These are phyloP conservation scores for Cryptocheilus praepositus DNA, from an alignment of 2,888 invertebrate species.

Conservation along the genomic window DNA sequence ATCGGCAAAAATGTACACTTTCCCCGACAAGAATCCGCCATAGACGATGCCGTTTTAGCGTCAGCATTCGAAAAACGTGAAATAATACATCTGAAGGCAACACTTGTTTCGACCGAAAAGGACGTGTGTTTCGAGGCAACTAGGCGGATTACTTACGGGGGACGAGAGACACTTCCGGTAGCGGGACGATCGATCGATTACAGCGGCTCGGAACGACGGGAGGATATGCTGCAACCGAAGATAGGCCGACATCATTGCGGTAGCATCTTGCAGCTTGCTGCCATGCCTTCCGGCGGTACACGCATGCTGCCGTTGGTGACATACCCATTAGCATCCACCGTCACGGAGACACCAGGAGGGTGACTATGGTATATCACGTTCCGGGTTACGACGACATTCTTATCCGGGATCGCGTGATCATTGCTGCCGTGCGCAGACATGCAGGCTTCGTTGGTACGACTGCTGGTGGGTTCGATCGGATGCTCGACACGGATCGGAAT, in stretches of 20 bases:
- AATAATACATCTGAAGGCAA: too few species aligned
- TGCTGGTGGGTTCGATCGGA: slow-evolving; percentile 54
- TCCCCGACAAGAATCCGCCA: too few species aligned
- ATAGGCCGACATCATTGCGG: slow-evolving; percentile 71
- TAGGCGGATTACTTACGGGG: slow-evolving; percentile 40
- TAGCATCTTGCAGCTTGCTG: slow-evolving; percentile 72
- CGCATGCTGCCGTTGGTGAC: slow-evolving; percentile 77
- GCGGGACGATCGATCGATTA: slow-evolving; percentile 52
- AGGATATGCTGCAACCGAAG: slow-evolving; percentile 64
- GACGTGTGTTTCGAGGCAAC: neutral
- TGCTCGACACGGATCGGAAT: slow-evolving; percentile 60
- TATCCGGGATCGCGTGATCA: slow-evolving; percentile 57
- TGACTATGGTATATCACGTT: slow-evolving; percentile 61
- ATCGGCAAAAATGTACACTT: too few species aligned
- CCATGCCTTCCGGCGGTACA: slow-evolving; percentile 79
- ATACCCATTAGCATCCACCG: slow-evolving; percentile 75
- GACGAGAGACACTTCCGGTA: slow-evolving; percentile 44
- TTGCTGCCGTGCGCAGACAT: slow-evolving; percentile 46
- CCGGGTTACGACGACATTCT: slow-evolving; percentile 45
- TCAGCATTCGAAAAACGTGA: too few species aligned
- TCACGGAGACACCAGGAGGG: slow-evolving; percentile 59
- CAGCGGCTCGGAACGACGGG: slow-evolving; percentile 54
- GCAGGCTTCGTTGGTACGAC: slow-evolving; percentile 50
- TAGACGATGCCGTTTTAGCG: too few species aligned
- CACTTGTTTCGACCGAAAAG: too few species aligned